Base-by-base conservation (phyloP, 2,888 invertebrate genomes). In the Cerastis rubricosa region DNA sequence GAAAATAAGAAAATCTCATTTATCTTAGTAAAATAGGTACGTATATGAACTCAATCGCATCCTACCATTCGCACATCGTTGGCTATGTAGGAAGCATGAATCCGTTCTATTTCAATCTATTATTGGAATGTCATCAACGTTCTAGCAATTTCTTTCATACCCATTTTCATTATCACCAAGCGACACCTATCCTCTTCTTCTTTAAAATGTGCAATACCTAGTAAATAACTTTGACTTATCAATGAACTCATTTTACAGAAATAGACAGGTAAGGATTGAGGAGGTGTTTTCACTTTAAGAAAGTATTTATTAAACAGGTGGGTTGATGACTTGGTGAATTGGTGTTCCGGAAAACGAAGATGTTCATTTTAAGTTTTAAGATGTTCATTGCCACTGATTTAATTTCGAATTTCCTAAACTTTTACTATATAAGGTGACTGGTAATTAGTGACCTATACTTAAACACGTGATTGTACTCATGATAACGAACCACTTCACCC, bases 21-120 rank as follows among this genome's bases (percentile, higher is more conserved):
- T 54, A 11, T 17, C 19, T 29, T 25, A 35, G 14, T 19, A 35
- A 29, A 66, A 54, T n/a, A 54, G 22, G n/a, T n/a, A 11, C 22
- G n/a, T 54, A 54, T n/a, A 51, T 22, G 22, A n/a, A 54, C n/a
- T 54, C 12, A 51, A n/a, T 71, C 29, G 4, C 29, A 47, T 47
- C 35, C 25, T 29, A 8, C 14, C 49, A 3, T 65, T 40, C 25
- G 14, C 0, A 63, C 14, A 25, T 51, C 40, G 19, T 35, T 29
- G 51, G 11, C 66, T 69, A n/a, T 51, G 63, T 69, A 63, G 40
- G 47, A 70, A 71, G 70, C 65, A 65, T 59, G 65, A 77, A 77
- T 83, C 61, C 61, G 19, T 65, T 66, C n/a, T 71, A 57, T 61
- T 70, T 45, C 57, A 73, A 80, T 73, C 47, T 77, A 65, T 74